A percentile compares a stretch with the other conserved stretches of the same genome.
Conservation (phyloP, 2,888 invertebrate species). For the Acrocera orbiculus region DNA sequence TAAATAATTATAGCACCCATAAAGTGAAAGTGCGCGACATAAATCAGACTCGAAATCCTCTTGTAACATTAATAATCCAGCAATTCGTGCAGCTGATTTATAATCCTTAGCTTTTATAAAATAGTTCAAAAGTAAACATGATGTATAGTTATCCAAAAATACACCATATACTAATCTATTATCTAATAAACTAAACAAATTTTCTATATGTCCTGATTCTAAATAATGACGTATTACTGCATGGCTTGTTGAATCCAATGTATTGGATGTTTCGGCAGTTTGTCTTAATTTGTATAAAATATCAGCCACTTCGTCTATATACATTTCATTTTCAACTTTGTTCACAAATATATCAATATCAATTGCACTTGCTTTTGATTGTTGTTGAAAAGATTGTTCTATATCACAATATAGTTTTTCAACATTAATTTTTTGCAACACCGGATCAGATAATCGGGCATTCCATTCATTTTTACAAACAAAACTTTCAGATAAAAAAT, state of each 20-base stretch:
- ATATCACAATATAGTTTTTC: slow-evolving; percentile 52
- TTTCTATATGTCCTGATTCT: slow-evolving; percentile 28
- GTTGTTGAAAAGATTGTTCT: slow-evolving; percentile 44
- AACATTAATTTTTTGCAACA: slow-evolving; percentile 43
- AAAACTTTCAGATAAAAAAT: slow-evolving; percentile 56
- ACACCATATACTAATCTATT: slow-evolving; percentile 77
- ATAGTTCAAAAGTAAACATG: slow-evolving; percentile 63
- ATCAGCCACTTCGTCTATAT: slow-evolving; percentile 55
- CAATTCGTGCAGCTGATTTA: slow-evolving; percentile 56
- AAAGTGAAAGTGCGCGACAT: slow-evolving; percentile 46
- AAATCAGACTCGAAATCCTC: slow-evolving; percentile 65
- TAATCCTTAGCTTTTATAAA: slow-evolving; percentile 52
- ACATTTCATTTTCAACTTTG: slow-evolving; percentile 37
- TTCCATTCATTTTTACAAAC: slow-evolving; percentile 56
- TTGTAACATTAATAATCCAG: slow-evolving; percentile 68
- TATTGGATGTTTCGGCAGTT: slow-evolving; percentile 50
- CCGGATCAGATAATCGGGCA: slow-evolving; percentile 39
- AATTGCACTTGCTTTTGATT: slow-evolving; percentile 49
- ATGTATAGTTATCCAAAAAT: slow-evolving; percentile 66
- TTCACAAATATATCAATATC: slow-evolving; percentile 74
- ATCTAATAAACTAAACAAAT: slow-evolving; percentile 53
- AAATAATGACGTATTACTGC: slow-evolving; percentile 51
- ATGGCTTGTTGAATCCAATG: slow-evolving; percentile 64
- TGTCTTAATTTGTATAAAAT: slow-evolving; percentile 52
- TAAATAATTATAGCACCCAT: slow-evolving; percentile 58